Evolutionary conservation across 2,888 invertebrate species (phyloP).

Genomic region (Nephrotoma flavescens): DNA sequence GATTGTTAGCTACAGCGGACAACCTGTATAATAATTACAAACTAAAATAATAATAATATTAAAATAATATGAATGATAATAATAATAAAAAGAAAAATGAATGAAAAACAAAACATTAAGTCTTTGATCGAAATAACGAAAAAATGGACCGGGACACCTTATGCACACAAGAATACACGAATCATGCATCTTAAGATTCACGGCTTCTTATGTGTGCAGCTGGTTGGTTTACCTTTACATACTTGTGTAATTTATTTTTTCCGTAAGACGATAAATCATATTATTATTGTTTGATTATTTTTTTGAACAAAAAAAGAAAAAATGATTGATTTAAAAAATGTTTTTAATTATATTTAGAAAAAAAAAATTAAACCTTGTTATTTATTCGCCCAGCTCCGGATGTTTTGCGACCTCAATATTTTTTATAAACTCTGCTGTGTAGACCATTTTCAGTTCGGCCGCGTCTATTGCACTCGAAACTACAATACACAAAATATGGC

Average conservation of each 20-base stretch:
- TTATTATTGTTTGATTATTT: conserved; percentile 3
- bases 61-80: conserved; percentile 1
- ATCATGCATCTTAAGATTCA: not conserved
- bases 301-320: not conserved
- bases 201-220: not conserved
- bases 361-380: not conserved
- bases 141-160: conserved; percentile 8
- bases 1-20: conserved; percentile 32
- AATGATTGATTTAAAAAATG: not conserved
- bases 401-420: not conserved
- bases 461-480: not conserved
- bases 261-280: not conserved
- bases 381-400: not conserved
- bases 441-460: not conserved
- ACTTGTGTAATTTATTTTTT: not conserved
- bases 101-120: not conserved
- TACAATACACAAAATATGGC: not conserved
- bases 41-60: conserved; percentile 10
- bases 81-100: conserved; percentile 7
- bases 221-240: not conserved
- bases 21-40: conserved; percentile 31
- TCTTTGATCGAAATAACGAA: conserved; percentile 6
- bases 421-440: not conserved
- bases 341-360: not conserved
- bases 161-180: conserved; percentile 8